Conservation (phyloP, 1,140 invertebrate species). For the Yoshiicerus persimilis region DNA sequence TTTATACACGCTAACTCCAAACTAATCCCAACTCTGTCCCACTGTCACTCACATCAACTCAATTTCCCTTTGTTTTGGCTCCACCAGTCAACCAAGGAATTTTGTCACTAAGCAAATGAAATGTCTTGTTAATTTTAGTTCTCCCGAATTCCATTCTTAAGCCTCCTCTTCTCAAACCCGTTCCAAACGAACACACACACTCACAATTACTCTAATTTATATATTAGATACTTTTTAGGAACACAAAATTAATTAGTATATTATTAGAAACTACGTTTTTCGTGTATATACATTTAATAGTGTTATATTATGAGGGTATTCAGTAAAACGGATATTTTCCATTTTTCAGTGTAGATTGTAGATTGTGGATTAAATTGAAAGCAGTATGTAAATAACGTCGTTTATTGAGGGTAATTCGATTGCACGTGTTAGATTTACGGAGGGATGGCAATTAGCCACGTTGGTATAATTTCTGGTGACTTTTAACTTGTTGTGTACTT, state of each 20-base stretch:
- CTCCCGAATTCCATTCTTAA: not conserved
- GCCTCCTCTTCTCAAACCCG: not conserved
- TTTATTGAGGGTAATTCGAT: not conserved
- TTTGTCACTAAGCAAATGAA: not conserved
- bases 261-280: too few species aligned
- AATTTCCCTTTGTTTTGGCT: not conserved
- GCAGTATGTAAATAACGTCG: not conserved
- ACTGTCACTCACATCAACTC: not conserved
- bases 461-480: not conserved
- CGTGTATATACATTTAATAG: too few species aligned
- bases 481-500: not conserved
- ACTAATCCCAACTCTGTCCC: not conserved
- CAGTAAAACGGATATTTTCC: too few species aligned
- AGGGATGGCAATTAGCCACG: not conserved
- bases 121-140: not conserved
- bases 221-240: too few species aligned
- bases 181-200: too few species aligned
- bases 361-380: too few species aligned
- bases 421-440: constrained; percentile 6
- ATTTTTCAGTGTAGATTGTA: too few species aligned
- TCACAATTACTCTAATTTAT: too few species aligned
- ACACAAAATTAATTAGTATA: too few species aligned
- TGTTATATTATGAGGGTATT: too few species aligned
- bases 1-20: not conserved
- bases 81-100: not conserved